Evolutionary conservation across 2,113 vertebrate genomes (phyloP).

Genomic region (Myodes glareolus): DNA sequence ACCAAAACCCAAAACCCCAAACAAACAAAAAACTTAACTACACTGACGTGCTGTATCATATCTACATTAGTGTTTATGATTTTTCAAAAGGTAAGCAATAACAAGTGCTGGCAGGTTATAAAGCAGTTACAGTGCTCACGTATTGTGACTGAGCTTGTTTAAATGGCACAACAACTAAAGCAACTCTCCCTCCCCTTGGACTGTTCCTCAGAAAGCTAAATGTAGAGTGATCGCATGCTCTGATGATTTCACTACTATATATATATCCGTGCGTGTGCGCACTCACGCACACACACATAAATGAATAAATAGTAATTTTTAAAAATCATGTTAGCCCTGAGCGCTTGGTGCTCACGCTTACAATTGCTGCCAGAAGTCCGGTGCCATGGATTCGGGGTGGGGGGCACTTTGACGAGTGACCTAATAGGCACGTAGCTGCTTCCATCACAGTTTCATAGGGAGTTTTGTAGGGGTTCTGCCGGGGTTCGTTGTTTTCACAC

Average conservation of each 20-base stretch:
- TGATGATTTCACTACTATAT: neutral
- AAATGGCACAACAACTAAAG: neutral
- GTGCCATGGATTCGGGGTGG: neutral
- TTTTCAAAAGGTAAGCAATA: neutral
- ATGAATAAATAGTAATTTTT: neutral
- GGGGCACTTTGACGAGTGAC: neutral
- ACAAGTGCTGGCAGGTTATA: neutral
- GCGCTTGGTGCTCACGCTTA: neutral
- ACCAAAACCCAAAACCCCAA: neutral
- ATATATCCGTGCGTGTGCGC: neutral
- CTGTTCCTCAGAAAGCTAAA: neutral
- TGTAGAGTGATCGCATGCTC: neutral
- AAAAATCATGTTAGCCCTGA: neutral
- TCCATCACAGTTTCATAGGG: neutral
- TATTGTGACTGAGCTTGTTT: neutral
- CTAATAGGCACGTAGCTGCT: neutral
- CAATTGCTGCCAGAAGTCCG: neutral
- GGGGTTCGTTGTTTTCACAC: rapidly evolving
- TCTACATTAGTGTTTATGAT: neutral
- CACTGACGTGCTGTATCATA: neutral
- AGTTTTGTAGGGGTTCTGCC: neutral
- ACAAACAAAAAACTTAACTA: neutral
- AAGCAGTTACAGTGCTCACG: neutral
- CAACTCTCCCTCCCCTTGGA: neutral
- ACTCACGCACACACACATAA: neutral